Evolutionary conservation across 2,888 invertebrate species (phyloP).

Genomic region (Eristalis intricaria): DNA sequence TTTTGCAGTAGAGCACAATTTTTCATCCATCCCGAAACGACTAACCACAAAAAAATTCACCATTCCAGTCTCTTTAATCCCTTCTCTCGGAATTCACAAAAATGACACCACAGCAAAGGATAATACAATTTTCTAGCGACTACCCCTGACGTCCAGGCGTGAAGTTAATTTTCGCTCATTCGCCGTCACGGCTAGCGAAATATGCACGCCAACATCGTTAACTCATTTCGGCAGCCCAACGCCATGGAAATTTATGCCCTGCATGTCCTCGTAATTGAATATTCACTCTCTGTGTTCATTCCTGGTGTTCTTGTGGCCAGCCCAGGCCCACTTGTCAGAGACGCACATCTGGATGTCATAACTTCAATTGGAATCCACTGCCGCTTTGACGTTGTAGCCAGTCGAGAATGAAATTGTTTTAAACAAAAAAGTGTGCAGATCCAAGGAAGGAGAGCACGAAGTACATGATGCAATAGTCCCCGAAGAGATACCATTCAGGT

Average conservation of each 20-base stretch:
- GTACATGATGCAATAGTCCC: not conserved
- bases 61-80: not conserved
- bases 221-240: not conserved
- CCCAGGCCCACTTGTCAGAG: not conserved
- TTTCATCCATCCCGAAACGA: no score
- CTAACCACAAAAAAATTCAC: no score
- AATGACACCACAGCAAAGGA: not conserved
- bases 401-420: not conserved
- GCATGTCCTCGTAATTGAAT: not conserved
- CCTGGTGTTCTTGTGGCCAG: not conserved
- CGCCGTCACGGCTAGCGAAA: not conserved
- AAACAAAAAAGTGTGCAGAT: not conserved
- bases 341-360: not conserved
- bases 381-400: not conserved
- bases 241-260: not conserved
- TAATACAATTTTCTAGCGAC: not conserved
- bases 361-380: not conserved
- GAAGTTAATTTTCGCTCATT: not conserved
- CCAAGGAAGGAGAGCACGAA: not conserved
- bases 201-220: not conserved
- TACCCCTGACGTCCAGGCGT: not conserved
- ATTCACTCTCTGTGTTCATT: not conserved
- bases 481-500: not conserved
- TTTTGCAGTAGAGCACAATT: no score
- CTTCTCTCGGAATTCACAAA: not conserved